A percentile compares a stretch with the other conserved stretches of the same genome.
Conservation (phyloP, 2,113 vertebrate species). For the Anarhynchus alexandrinus region DNA sequence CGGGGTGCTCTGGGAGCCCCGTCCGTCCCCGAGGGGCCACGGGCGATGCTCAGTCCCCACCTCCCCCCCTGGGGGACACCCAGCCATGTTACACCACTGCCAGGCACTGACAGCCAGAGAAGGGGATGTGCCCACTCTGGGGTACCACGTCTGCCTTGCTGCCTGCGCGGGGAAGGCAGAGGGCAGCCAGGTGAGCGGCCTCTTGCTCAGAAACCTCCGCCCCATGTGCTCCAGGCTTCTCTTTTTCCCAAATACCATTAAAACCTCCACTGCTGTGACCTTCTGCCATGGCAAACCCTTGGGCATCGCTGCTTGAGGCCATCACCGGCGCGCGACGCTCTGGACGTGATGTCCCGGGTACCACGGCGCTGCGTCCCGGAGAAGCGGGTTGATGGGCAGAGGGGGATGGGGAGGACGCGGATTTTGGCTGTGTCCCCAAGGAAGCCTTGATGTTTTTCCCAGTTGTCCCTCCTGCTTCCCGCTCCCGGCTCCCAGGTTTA, state of each 20-base stretch:
- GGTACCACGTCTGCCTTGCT: not conserved
- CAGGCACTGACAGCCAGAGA: not conserved
- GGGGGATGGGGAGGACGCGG: rapidly evolving
- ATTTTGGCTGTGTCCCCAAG: not conserved
- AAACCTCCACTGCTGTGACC: not conserved
- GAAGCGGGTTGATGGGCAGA: not conserved
- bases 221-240: not conserved
- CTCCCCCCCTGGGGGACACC: not conserved
- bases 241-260: not conserved
- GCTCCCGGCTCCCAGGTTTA: not conserved
- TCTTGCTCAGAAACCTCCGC: not conserved
- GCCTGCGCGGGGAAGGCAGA: not conserved
- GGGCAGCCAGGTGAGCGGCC: not conserved
- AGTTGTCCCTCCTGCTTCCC: not conserved
- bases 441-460: not conserved
- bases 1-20: not conserved
- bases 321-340: rapidly evolving
- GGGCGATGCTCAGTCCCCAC: not conserved
- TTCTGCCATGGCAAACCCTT: not conserved
- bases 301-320: not conserved
- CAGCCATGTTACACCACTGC: not conserved
- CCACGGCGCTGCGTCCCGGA: rapidly evolving
- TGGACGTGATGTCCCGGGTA: not conserved
- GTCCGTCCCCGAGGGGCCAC: rapidly evolving
- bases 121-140: rapidly evolving